Evolutionary conservation across 1,140 invertebrate genomes (phyloP).

Genomic region (Hypothenemus hampei): DNA sequence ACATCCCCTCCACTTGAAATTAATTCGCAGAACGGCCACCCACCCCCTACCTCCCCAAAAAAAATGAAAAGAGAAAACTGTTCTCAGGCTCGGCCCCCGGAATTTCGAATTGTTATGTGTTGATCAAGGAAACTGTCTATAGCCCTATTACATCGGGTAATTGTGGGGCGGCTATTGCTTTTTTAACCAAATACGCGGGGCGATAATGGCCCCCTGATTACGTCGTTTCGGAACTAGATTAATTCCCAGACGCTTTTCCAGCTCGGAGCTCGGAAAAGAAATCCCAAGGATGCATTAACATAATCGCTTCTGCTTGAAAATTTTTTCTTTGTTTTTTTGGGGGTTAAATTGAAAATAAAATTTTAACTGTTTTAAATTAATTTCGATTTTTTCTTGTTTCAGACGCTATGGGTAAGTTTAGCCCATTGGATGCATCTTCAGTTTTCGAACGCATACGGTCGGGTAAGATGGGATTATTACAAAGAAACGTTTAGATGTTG

Average conservation of each 20-base stretch:
- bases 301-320: conserved; percentile 8
- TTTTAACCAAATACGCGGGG: conserved; percentile 46
- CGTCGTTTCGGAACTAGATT: conserved; percentile 42
- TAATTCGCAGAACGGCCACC: too few relatives aligned
- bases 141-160: conserved; percentile 40
- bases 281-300: conserved; percentile 10
- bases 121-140: conserved; percentile 44
- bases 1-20: too few relatives aligned
- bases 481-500: too few relatives aligned
- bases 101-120: conserved; percentile 43
- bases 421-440: too few relatives aligned
- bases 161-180: conserved; percentile 45
- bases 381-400: conserved; percentile 49
- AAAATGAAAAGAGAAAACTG: too few relatives aligned
- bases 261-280: conserved; percentile 11
- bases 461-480: too few relatives aligned
- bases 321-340: conserved; percentile 9
- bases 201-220: conserved; percentile 43
- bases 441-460: too few relatives aligned
- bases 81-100: conserved; percentile 27
- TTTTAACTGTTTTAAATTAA: neutral
- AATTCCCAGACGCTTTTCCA: conserved; percentile 34
- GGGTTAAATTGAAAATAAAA: neutral
- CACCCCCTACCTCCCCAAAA: too few relatives aligned
- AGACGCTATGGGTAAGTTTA: conserved; percentile 60